Base-by-base conservation (phyloP, 2,888 invertebrate genomes). In the Galeruca laticollis region DNA sequence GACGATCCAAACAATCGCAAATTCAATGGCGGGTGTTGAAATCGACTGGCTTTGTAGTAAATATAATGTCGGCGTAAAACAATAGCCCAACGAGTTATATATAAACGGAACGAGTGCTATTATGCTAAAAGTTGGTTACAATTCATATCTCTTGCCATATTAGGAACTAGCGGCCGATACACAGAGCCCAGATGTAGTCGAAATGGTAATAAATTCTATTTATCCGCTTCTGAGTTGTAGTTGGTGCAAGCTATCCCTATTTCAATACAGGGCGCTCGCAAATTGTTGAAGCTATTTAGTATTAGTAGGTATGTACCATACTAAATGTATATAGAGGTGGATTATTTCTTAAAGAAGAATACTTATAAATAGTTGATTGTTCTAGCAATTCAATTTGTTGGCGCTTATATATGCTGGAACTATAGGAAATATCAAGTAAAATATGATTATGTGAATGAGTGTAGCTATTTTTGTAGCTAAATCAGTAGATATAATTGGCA, bases 141-240 rank as follows among this genome's bases (percentile, higher is more conserved):
- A 78, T 80, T 82, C 81, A 81, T 79, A 80, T 78, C 65, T 66
- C 59, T 79, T 76, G 72, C 81, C 80, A 74, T 82, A 81, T 80
- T 80, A 79, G 80, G 80, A 79, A 70, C 69, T 74, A 72, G 73
- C 70, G 35, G 18, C 73, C 54, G 43, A 47, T 57, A 43, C 40
- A 33, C 47, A 40, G 47, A 33, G 68, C 72, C 78, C 79, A 81
- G 80, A 80, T 80, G 80, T 80, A 79, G 78, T 72, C 73, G 73
- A 74, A 76, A 75, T 70, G 67, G 72, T 70, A 61, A 73, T 76
- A 75, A 76, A 76, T 76, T 71, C 73, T 70, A 70, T 60, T 72
- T 72, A 73, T 73, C 74, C 69, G 70, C 73, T 75, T 73, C 65
- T 71, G 68, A 67, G 40, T 52, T 56, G 35, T 56, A 33, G 56